Evolutionary conservation across 2,888 invertebrate species (phyloP).

Genomic region (Drosophila rellima): DNA sequence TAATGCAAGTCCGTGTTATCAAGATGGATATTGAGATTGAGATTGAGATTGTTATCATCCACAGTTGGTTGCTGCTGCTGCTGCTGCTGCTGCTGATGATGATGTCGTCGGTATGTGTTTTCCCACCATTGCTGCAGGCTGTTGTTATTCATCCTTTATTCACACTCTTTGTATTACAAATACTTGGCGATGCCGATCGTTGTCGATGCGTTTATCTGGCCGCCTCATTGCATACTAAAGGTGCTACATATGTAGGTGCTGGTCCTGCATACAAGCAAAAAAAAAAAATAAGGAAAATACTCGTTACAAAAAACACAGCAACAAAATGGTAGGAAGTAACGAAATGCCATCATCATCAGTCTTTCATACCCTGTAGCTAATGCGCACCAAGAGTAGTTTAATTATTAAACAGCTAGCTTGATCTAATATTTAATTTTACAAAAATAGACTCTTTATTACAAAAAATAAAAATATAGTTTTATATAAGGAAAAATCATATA

Average conservation of each 20-base stretch:
- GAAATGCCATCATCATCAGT: conserved; percentile 78
- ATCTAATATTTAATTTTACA: not conserved
- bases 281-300: conserved; percentile 2
- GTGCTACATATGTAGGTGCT: conserved; percentile 57
- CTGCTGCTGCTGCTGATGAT: conserved; percentile 46
- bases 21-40: conserved; percentile 50
- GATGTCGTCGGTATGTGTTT: conserved; percentile 77
- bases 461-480: too few species aligned
- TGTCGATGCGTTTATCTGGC: conserved; percentile 72
- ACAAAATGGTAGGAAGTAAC: conserved; percentile 60
- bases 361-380: conserved; percentile 51
- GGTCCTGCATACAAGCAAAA: conserved; percentile 39
- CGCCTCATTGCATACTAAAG: conserved; percentile 78
- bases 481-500: too few species aligned
- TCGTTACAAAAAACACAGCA: conserved; percentile 13
- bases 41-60: conserved; percentile 52
- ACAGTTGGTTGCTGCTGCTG: conserved; percentile 33
- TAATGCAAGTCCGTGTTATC: conserved; percentile 54
- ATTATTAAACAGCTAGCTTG: not conserved
- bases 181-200: conserved; percentile 59
- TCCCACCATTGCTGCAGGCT: conserved; percentile 84
- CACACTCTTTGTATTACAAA: conserved; percentile 36
- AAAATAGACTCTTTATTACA: too few species aligned
- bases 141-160: conserved; percentile 75
- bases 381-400: not conserved